Base-by-base conservation (phyloP, 2,113 vertebrate genomes). In the Salvelinus fontinalis region DNA sequence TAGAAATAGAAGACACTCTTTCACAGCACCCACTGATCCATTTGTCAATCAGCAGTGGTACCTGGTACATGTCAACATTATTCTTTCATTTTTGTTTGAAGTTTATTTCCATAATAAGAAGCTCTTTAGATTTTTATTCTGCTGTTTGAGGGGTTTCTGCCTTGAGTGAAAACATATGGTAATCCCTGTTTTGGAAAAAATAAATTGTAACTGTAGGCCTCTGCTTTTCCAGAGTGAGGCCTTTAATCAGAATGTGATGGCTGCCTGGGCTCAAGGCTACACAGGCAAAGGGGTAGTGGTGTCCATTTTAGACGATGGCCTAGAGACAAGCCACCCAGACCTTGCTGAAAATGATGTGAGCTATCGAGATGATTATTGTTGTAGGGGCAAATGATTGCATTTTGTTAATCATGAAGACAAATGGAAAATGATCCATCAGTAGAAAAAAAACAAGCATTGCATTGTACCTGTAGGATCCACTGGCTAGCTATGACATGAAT, bases 261-360 rank as follows among this genome's bases (percentile, higher is more conserved):
- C 92, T 0, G 94, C 95, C 0, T 96, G 95, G 95, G 92, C 92
- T 85, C 85, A 89, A 59, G 95, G 95, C 78, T 95, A 93, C 83
- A 95, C 94, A 0, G 95, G 95, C 1, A 94, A 89, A 39, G 94
- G 94, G 0, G 93, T 96, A 54, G 94, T 96, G 75, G 89, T 96
- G 68, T 94, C 94, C 79, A 95, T 95, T 77, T 89, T 95, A 0
- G 95, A 95, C 1, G 94, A 95, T 2, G 95, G 95, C 74, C 93
- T 96, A 26, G 94, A 96, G 86, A 90, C 91, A 71, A 94, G 92
- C 72, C 95, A 96, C 77, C 94, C 95, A 0, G 95, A 96, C 74
- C 91, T 96, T 67, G 81, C 92, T 75, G 90, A 92, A 2, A 95
- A 96, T 73, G 95, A 95, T 0, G 95, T 95, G 79, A 95, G 94